phyloP scores from a whole-genome alignment of 2,888 invertebrate species.

The Dryococelus australis region DNA sequence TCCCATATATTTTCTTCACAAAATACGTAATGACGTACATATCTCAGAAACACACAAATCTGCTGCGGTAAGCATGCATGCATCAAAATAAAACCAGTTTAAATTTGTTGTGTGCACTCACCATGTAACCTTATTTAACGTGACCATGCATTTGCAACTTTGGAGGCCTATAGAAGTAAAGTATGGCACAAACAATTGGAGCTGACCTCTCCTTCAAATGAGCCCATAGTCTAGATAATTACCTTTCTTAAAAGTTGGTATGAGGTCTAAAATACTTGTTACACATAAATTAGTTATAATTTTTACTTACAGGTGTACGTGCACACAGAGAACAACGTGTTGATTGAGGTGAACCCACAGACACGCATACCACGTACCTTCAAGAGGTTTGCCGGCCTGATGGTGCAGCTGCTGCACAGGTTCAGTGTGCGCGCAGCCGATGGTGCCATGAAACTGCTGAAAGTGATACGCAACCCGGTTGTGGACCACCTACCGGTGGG shows the following conservation, averaged over 20 bases:
- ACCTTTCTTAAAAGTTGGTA: not conserved
- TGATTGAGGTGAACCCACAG: constrained; percentile 96
- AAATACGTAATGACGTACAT: no score
- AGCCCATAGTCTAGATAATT: not conserved
- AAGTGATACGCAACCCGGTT: constrained; percentile 97
- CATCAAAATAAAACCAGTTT: no score
- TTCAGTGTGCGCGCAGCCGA: constrained; percentile 91
- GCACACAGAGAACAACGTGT: constrained; percentile 88
- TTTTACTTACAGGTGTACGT: constrained; percentile 86
- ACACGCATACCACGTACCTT: constrained; percentile 97
- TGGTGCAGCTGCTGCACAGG: constrained; percentile 65
- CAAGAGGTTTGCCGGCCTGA: constrained; percentile 94
- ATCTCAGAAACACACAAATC: no score
- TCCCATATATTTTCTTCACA: no score
- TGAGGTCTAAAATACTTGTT: not conserved
- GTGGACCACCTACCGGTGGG: constrained; percentile 95
- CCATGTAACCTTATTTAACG: no score
- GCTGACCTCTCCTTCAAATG: not conserved
- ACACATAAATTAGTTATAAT: constrained; percentile 52
- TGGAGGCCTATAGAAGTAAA: no score
- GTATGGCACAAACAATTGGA: no score
- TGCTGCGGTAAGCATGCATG: no score
- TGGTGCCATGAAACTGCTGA: constrained; percentile 86
- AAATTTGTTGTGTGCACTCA: no score
- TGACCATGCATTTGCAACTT: no score